Base-by-base conservation (phyloP, 2,888 invertebrate species). In the Keiferia lycopersicella region DNA sequence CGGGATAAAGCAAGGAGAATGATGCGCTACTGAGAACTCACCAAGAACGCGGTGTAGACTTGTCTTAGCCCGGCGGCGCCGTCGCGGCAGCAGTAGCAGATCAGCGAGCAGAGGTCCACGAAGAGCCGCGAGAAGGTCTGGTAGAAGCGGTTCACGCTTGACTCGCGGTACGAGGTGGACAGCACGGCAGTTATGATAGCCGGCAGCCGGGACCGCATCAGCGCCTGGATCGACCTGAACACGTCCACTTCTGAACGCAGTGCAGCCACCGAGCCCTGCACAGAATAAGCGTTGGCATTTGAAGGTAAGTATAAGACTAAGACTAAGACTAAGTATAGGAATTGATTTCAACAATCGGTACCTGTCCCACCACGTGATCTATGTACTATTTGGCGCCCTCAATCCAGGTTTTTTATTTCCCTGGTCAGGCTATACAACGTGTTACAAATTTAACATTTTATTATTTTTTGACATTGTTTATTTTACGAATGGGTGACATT, bases 81-180 rank as follows among this genome's bases (percentile, higher is more conserved):
- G 1, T 82, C 72, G 0, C 65, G 64, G 67, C 84, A 82, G 65
- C 80, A 78, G 64, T 76, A 70, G 0, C 73, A 68, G 11, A 87
- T 66, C 1, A 87, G 71, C 0, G 81, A 70, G 68, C 86, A 86
- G 38, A 86, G 62, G 58, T 88, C 87, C 1, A 69, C 74, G 72
- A 78, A 86, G 16, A 87, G 71, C 0, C 81, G 71, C 1, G 77
- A 63, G 67, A 84, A 78, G 12, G 82, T 71, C 1, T 73, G 65
- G 67, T 84, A 87, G 77, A 85, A 86, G 0, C 83, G 75, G 0
- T 78, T 68, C 0, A 76, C 72, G 65, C 77, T 77, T 64, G 67
- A 41, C 0, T 80, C 82, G 0, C 70, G 71, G 16, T 62, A 45
- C 0, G 73, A 69, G 0, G 81, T 78, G 0, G 80, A 74, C 73